These are phyloP conservation scores for Cheilosia vernalis DNA, from an alignment of 2,888 invertebrate genomes.

Conservation along the genomic window DNA sequence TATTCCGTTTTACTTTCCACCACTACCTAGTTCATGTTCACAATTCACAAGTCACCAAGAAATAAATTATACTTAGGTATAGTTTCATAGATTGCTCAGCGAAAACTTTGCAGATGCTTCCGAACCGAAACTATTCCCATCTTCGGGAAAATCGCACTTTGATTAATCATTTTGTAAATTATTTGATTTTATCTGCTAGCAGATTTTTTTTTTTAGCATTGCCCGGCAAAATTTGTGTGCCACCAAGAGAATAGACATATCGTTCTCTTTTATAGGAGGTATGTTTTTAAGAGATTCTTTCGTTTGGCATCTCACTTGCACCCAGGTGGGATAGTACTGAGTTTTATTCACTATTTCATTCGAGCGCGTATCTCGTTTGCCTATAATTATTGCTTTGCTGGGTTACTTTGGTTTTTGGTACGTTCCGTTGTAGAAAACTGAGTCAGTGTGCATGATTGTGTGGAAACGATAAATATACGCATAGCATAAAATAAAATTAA, in stretches of 20 bases:
- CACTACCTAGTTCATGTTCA: conserved; percentile 42
- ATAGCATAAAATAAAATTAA: background rate
- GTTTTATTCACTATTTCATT: conserved; percentile 68
- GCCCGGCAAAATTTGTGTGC: conserved; percentile 49
- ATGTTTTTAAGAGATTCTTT: conserved; percentile 37
- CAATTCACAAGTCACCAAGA: conserved; percentile 33
- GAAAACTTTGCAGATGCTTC: background rate
- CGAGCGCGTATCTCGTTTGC: conserved; percentile 24
- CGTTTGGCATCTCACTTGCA: conserved; percentile 45
- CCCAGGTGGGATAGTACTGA: background rate
- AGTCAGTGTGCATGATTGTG: conserved; percentile 30
- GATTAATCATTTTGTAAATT: conserved; percentile 44
- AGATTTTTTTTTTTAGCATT: conserved; percentile 9
- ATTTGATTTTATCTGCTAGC: conserved; percentile 42
- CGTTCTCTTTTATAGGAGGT: conserved; percentile 27
- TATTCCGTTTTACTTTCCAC: conserved; percentile 38
- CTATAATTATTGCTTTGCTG: background rate
- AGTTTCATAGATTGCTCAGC: conserved; percentile 10
- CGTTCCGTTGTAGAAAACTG: conserved; percentile 20
- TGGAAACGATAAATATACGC: conserved; percentile 13
- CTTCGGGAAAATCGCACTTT: conserved; percentile 8
- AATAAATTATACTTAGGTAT: conserved; percentile 14
- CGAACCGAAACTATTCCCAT: background rate
- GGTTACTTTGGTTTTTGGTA: conserved; percentile 10
- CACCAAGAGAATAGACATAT: conserved; percentile 18